Conservation (phyloP, 2,888 invertebrate species). For the Chesias legatella region DNA sequence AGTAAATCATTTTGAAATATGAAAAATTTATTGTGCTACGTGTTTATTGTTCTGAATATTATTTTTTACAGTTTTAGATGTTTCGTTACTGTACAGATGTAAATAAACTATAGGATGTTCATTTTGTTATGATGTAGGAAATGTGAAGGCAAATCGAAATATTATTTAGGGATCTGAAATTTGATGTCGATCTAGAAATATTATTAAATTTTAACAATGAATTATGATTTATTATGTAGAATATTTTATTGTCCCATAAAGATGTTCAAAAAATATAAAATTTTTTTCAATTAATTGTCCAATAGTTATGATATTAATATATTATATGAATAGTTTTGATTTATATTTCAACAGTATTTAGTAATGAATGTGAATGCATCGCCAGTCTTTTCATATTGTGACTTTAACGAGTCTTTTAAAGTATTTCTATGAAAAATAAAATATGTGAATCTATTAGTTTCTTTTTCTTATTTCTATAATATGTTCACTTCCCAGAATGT, state of each 20-base stretch:
- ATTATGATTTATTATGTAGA: conserved; percentile 22
- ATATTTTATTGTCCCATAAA: conserved; percentile 41
- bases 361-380: conserved; percentile 62
- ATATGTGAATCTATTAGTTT: conserved; percentile 63
- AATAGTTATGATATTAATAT: conserved; percentile 60
- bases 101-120: conserved; percentile 72
- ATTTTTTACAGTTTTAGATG: conserved; percentile 67
- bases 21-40: conserved; percentile 60
- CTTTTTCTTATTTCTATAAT: conserved; percentile 6
- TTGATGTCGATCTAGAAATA: conserved; percentile 4
- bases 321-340: conserved; percentile 72
- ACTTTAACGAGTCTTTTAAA: conserved; percentile 76
- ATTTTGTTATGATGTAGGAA: conserved; percentile 54
- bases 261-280: conserved; percentile 50
- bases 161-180: conserved; percentile 17
- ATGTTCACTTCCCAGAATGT: too few relatives aligned
- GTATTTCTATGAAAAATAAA: conserved; percentile 77
- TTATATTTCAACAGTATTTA: conserved; percentile 71
- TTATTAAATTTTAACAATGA: conserved; percentile 18
- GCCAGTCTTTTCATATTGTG: conserved; percentile 74
- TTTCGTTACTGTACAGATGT: conserved; percentile 77
- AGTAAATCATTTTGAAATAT: conserved; percentile 56
- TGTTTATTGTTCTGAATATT: conserved; percentile 72
- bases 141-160: conserved; percentile 24
- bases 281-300: conserved; percentile 73